Evolutionary conservation across 2,113 vertebrate genomes (phyloP), one percentile per base, ranked within the genome.

Genomic region (Etheostoma cragini): DNA sequence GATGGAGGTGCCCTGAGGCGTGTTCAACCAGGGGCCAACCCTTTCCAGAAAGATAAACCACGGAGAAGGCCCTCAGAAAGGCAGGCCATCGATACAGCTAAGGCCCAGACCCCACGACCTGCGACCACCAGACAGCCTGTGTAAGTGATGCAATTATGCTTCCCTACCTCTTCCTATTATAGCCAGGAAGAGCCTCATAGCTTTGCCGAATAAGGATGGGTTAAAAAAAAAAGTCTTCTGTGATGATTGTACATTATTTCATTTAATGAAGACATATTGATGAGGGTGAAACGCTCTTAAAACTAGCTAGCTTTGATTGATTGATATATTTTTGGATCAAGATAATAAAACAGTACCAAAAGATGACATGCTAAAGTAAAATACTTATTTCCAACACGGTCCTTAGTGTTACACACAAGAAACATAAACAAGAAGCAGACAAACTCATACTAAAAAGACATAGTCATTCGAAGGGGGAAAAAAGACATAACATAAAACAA

Each of bases 1-100:
- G 90, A 94, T 3, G 81, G 94, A 50, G 90, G 93, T 7, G 33
- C 86, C 76, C 86, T 94, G 68, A 92, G 89, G 60, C 92, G 94
- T 0, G 38, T 95, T 26, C 84, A 90, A 35, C 92, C 93, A 4
- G 92, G 92, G 77, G 87, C 46, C 84, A 91, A 89, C 84, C 84
- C 85, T 16, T 91, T 90, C 81, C 91, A 92, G 80, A 92, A 33
- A 65, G 91, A 93, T 84, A 88, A 89, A 81, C 85, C 82, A 13
- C 90, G 85, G 80, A 91, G 85, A 78, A 88, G 88, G 64, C 92
- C 91, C 46, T 73, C 81, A 10, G 94, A 93, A 50, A 92, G 87
- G 58, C 91, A 89, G 56, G 65, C 46, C 16, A 72, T 54, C 4
- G 86, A 94, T 16, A 84, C 81, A 62, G 35, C 72, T 66, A 91